Base-by-base conservation (phyloP, 2,888 invertebrate species). In the Germaria angustata region DNA sequence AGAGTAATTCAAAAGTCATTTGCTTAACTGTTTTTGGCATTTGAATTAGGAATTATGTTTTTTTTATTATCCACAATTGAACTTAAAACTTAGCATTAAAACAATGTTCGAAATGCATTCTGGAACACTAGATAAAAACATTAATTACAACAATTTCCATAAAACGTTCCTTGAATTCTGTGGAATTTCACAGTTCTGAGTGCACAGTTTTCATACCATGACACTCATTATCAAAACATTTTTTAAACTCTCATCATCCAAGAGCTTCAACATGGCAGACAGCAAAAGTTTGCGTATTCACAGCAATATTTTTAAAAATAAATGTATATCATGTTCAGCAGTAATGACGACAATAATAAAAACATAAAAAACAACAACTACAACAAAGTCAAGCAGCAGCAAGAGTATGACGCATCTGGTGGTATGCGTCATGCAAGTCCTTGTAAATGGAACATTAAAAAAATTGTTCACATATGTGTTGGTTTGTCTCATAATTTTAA, bases 401-500 rank as follows among this genome's bases (percentile, higher is more conserved):
- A 51, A 32, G 22, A 68, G 24, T 28, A 46, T n/a, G 36, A 61
- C 22, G 71, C 39, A 59, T n/a, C n/a, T n/a, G n/a, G n/a, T n/a
- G n/a, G n/a, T n/a, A n/a, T n/a, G 24, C 5, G 22, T 6, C n/a
- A 36, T 44, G 39, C 34, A 53, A 69, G 46, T 68, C n/a, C 20
- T 69, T 51, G 39, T 49, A 55, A 78, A 63, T 53, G 53, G 20
- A 36, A 46, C 22, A 51, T 72, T 57, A 49, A 71, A 79, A 78
- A 28, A 11, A n/a, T 17, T 55, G 57, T 72, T 57, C 71, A 55
- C 79, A 79, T 79, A 57, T 72, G 72, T 51, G 57, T 59, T 66
- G 57, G 66, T 55, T 72, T 57, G 49, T 57, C 59, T 66, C 65
- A 72, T 79, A 79, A 79, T 72, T 79, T 79, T 66, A 51, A 65